A percentile compares a stretch with the other conserved stretches of the same genome.
phyloP scores from a whole-genome alignment of 2,113 vertebrate species.

The Ictalurus furcatus region DNA sequence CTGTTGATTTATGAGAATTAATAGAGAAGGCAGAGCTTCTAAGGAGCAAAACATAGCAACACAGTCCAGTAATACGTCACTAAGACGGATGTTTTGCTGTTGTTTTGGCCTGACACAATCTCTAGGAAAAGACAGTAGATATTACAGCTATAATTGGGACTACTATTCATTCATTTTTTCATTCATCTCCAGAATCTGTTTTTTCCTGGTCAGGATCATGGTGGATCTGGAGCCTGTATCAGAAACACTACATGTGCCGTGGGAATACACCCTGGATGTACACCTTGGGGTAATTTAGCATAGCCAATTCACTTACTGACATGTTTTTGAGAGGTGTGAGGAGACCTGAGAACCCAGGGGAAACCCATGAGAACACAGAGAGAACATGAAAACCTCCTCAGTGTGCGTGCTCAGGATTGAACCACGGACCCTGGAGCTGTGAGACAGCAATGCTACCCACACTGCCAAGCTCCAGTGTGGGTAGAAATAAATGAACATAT shows the following conservation, averaged over 20 bases:
- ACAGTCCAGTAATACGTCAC: background rate
- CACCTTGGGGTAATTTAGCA: background rate
- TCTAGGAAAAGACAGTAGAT: background rate
- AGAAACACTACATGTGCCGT: background rate
- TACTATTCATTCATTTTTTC: background rate
- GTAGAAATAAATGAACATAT: background rate
- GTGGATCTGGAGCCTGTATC: background rate
- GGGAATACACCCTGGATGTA: background rate
- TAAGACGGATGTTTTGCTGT: background rate
- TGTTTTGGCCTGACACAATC: background rate
- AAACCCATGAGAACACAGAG: background rate
- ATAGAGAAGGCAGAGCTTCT: background rate
- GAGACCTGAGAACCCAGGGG: too few species aligned
- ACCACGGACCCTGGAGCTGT: background rate
- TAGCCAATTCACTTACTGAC: background rate
- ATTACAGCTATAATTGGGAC: background rate
- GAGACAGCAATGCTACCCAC: background rate
- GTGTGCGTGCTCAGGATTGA: background rate
- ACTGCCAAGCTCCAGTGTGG: background rate
- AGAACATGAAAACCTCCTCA: background rate
- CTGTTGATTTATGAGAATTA: constrained; percentile 25
- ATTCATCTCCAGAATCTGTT: background rate
- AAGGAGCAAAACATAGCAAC: background rate
- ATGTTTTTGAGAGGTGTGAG: background rate
- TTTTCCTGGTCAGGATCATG: background rate